Evolutionary conservation across 2,797 vertebrate genomes (phyloP).

Genomic region (Hydrocynus forskahlii): DNA sequence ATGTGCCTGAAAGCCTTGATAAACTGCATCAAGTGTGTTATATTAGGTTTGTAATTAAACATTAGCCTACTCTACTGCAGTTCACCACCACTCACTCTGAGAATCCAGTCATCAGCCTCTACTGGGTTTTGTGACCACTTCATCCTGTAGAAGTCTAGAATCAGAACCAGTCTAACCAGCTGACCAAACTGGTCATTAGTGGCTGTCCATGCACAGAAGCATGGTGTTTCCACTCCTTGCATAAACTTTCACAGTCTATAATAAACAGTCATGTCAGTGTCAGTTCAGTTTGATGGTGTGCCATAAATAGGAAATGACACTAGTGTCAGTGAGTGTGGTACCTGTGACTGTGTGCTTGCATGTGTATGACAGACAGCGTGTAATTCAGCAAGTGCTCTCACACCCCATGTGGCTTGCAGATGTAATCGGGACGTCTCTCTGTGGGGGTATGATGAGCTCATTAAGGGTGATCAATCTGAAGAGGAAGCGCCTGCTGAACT

Average conservation of each 20-base stretch:
- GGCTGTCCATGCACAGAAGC: background rate
- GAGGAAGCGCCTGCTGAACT: constrained; percentile 57
- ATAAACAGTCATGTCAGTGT: constrained; percentile 23
- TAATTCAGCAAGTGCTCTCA: constrained; percentile 49
- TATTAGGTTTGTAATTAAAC: too few species aligned
- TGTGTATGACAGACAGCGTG: constrained; percentile 55
- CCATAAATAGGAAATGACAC: constrained; percentile 34
- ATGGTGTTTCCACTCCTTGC: background rate
- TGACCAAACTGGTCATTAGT: background rate
- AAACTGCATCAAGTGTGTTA: too few species aligned
- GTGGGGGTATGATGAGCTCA: constrained; percentile 64
- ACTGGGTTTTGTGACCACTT: background rate
- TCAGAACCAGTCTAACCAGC: background rate
- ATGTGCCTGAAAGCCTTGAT: too few species aligned
- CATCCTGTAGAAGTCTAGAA: background rate
- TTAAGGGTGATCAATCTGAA: constrained; percentile 64
- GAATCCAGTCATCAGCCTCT: background rate
- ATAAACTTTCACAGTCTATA: constrained; percentile 4
- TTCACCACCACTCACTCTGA: background rate
- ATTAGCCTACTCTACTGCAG: too few species aligned
- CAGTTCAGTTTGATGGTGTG: background rate
- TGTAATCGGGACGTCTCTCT: constrained; percentile 63
- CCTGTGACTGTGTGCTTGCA: constrained; percentile 37
- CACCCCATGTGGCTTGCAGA: constrained; percentile 57
- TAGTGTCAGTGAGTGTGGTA: constrained; percentile 24